A percentile compares a stretch with the other conserved stretches of the same genome.
These are phyloP conservation scores for Zenarchopterus dispar DNA, from an alignment of 2,797 vertebrate genomes.

Conservation along the genomic window DNA sequence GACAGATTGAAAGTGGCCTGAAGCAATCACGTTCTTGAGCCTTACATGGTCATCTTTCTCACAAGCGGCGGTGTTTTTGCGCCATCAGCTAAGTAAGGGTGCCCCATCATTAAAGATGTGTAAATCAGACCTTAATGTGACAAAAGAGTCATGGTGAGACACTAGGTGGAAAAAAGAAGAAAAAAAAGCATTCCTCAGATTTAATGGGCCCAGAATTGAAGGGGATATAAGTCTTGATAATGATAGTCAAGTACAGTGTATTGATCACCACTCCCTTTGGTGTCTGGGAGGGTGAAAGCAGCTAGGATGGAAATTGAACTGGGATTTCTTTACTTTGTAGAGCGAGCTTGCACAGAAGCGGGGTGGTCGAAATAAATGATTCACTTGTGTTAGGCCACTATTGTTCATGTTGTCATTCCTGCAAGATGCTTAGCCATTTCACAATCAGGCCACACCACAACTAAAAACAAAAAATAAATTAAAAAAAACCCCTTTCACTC, in stretches of 20 bases:
- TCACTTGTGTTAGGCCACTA: conserved; percentile 64
- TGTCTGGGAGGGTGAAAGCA: conserved; percentile 73
- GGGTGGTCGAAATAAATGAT: conserved; percentile 71
- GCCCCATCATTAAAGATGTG: conserved; percentile 74
- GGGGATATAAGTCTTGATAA: conserved; percentile 81
- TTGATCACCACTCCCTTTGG: conserved; percentile 78
- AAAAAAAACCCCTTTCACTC: neutral
- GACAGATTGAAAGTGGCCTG: conserved; percentile 56
- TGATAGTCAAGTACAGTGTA: conserved; percentile 76
- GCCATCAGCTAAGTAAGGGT: conserved; percentile 78
- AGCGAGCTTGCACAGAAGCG: conserved; percentile 35
- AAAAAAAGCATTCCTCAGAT: conserved; percentile 75
- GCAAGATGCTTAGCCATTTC: conserved; percentile 45
- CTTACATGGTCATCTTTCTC: conserved; percentile 50
- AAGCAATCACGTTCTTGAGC: conserved; percentile 56
- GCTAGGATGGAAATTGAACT: conserved; percentile 66
- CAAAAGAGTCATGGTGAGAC: conserved; percentile 68
- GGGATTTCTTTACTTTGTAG: conserved; percentile 59
- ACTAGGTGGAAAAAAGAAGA: conserved; percentile 66
- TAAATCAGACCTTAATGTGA: conserved; percentile 80
- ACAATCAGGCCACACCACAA: conserved; percentile 29
- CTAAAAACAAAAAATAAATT: conserved; percentile 3
- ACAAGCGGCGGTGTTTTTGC: conserved; percentile 54
- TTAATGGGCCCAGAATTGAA: conserved; percentile 74
- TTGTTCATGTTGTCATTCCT: conserved; percentile 60